Conservation (phyloP, 2,113 vertebrate genomes). For the Pseudorectes ferrugineus region DNA sequence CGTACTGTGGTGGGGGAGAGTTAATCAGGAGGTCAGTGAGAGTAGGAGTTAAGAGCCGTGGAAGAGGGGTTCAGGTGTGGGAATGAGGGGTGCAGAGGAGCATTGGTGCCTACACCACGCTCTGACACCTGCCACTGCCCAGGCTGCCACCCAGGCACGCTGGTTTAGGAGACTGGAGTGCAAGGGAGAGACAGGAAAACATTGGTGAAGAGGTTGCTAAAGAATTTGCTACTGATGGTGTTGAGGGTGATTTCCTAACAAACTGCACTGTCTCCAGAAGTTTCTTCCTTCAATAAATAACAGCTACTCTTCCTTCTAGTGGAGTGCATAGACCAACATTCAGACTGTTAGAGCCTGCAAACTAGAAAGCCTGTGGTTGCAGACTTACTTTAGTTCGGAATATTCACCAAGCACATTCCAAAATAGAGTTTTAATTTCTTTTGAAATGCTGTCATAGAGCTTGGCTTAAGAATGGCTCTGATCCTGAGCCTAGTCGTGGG, state of each 20-base stretch:
- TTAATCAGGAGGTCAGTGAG: neutral
- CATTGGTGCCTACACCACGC: accelerated
- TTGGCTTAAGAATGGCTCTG: neutral
- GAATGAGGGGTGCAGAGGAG: neutral
- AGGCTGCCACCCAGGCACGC: accelerated
- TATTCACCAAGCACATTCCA: neutral
- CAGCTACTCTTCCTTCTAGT: neutral
- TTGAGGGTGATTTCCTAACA: neutral
- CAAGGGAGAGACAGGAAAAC: neutral
- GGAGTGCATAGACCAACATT: neutral
- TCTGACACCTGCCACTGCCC: neutral
- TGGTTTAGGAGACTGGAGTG: neutral
- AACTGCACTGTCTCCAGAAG: neutral
- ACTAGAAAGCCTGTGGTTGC: neutral
- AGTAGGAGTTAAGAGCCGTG: neutral
- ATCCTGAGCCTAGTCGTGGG: neutral
- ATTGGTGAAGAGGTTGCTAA: neutral
- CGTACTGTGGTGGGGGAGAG: neutral
- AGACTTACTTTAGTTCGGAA: neutral
- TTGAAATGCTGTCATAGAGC: neutral
- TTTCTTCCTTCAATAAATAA: neutral
- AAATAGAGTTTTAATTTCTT: neutral
- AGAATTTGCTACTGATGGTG: neutral
- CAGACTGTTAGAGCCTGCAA: neutral
- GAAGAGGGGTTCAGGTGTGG: neutral